phyloP scores from a whole-genome alignment of 2,797 vertebrate genomes.

The Columba guinea region DNA sequence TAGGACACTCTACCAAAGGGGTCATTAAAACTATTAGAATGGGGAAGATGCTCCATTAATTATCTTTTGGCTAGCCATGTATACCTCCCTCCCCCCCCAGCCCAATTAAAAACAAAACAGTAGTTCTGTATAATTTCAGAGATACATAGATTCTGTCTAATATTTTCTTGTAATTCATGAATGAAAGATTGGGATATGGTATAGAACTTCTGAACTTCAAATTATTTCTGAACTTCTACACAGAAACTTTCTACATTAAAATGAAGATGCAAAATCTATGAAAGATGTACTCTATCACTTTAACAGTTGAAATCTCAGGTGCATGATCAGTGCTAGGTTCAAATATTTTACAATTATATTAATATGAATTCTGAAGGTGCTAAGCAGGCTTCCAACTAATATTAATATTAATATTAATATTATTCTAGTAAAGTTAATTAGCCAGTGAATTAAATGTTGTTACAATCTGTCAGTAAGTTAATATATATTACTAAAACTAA shows the following conservation, averaged over 20 bases:
- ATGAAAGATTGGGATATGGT: not conserved
- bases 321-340: not conserved
- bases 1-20: not conserved
- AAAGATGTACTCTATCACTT: not conserved
- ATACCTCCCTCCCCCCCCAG: rapidly evolving
- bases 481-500: not conserved
- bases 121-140: not conserved
- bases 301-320: not conserved
- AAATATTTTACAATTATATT: not conserved
- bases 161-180: not conserved
- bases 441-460: not conserved
- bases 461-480: not conserved
- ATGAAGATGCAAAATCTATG: not conserved
- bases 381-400: not conserved
- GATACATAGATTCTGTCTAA: not conserved
- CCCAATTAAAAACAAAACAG: not conserved
- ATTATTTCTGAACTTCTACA: not conserved
- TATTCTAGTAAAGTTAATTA: not conserved
- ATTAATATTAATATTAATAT: not conserved
- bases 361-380: not conserved
- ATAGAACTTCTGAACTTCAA: not conserved
- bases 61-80: not conserved
- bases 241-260: not conserved
- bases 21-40: not conserved
- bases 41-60: not conserved